Evolutionary conservation across 2,797 vertebrate species (phyloP).

Genomic region (Chrysocyon brachyurus): DNA sequence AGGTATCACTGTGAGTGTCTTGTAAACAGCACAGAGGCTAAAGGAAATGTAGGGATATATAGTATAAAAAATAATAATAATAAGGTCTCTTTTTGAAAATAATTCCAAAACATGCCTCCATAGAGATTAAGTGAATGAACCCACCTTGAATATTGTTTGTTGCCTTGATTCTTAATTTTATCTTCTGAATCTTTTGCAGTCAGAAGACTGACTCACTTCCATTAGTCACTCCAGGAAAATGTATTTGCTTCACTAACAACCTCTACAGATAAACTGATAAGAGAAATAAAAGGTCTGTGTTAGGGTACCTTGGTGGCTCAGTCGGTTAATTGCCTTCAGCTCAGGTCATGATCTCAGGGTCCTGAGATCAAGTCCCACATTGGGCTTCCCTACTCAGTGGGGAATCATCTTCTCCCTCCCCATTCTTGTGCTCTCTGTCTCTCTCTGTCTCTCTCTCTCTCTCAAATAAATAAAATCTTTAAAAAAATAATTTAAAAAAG

Average conservation of each 20-base stretch:
- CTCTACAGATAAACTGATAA: background rate
- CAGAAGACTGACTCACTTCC: background rate
- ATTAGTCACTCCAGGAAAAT: background rate
- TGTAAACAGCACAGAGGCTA: background rate
- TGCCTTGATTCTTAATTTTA: slow-evolving; percentile 22
- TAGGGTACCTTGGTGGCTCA: background rate
- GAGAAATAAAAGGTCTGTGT: background rate
- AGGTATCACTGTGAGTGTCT: background rate
- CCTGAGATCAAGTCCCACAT: too few relatives aligned
- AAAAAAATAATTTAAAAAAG: background rate
- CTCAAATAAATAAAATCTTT: too few relatives aligned
- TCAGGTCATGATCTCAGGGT: too few relatives aligned
- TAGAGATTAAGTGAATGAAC: background rate
- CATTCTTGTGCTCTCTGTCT: too few relatives aligned
- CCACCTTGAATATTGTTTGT: background rate
- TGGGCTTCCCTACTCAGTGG: too few relatives aligned
- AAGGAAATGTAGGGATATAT: background rate
- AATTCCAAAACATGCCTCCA: background rate
- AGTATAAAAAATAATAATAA: background rate
- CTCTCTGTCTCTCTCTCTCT: too few relatives aligned
- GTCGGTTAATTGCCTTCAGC: too few relatives aligned
- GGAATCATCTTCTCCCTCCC: too few relatives aligned
- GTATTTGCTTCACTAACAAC: background rate
- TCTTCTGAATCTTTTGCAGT: background rate
- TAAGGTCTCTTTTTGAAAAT: background rate